Percentiles rank a stretch among this genome's conserved stretches.
Evolutionary conservation across 2,888 invertebrate species (phyloP).

Genomic region (Spodoptera littoralis): DNA sequence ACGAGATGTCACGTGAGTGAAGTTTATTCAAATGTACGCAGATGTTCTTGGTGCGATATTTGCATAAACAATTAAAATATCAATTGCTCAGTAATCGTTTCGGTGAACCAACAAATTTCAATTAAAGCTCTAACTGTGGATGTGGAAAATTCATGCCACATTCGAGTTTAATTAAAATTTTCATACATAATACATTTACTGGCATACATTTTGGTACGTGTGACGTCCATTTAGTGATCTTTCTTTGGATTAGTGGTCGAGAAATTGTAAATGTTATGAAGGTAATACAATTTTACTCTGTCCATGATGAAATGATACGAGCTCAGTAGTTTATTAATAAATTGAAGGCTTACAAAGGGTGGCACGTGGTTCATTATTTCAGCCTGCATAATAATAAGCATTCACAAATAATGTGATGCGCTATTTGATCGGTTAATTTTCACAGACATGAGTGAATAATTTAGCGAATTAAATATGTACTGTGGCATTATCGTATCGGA

Average conservation of each 20-base stretch:
- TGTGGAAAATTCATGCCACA: conserved; percentile 71
- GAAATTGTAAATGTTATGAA: conserved; percentile 1
- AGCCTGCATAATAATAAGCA: conserved; percentile 56
- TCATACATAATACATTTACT: conserved; percentile 60
- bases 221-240: conserved; percentile 21
- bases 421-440: conserved; percentile 63
- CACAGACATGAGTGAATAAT: conserved; percentile 61
- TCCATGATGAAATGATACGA: conserved; percentile 11
- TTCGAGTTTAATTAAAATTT: conserved; percentile 72
- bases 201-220: conserved; percentile 44
- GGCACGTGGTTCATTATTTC: conserved; percentile 47
- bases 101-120: conserved; percentile 72
- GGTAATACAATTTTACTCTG: not conserved
- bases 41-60: conserved; percentile 52
- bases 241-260: conserved; percentile 20
- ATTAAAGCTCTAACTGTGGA: conserved; percentile 72
- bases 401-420: conserved; percentile 61
- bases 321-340: conserved; percentile 20
- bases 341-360: conserved; percentile 32
- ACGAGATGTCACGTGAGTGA: conserved; percentile 16
- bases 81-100: conserved; percentile 71
- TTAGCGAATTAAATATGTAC: conserved; percentile 56
- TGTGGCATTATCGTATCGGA: conserved; percentile 46
- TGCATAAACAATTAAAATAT: conserved; percentile 76
- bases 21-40: conserved; percentile 35